A percentile compares a stretch with the other conserved stretches of the same genome.
These are phyloP conservation scores for Eucidaris tribuloides DNA, from an alignment of 35 echinoderm and acorn worm species.

Conservation along the genomic window DNA sequence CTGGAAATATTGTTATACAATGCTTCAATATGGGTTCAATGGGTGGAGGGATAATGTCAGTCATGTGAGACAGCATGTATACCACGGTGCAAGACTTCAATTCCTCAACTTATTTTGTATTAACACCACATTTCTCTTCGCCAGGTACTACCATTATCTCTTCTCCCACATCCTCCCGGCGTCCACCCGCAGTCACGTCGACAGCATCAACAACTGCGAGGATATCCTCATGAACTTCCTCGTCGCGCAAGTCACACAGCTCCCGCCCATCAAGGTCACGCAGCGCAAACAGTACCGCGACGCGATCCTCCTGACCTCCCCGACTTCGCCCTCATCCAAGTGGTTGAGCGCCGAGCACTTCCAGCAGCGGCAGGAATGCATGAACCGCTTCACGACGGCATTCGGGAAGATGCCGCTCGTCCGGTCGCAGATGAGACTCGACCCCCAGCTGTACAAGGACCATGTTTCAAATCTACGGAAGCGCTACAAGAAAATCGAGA, in stretches of 20 bases:
- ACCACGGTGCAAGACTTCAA: too few relatives aligned
- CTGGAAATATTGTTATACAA: too few relatives aligned
- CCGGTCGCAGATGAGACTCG: constrained; percentile 67
- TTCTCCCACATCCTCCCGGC: constrained; percentile 63
- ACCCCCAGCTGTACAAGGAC: constrained; percentile 90
- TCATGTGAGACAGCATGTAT: too few relatives aligned
- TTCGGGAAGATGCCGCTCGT: constrained; percentile 92
- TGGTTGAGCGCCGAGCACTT: constrained; percentile 54
- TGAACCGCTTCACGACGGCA: constrained; percentile 47
- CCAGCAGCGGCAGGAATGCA: constrained; percentile 44
- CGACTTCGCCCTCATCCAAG: neutral
- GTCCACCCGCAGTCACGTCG: constrained; percentile 52
- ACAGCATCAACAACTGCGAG: constrained; percentile 72
- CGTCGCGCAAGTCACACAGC: constrained; percentile 62
- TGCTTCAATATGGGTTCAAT: too few relatives aligned
- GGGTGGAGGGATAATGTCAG: too few relatives aligned
- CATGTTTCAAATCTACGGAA: constrained; percentile 84
- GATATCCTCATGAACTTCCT: constrained; percentile 94
- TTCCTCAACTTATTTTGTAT: too few relatives aligned
- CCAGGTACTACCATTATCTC: constrained; percentile 93
- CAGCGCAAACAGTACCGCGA: constrained; percentile 93
- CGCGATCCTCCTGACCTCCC: constrained; percentile 16
- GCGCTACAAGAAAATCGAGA: constrained; percentile 82
- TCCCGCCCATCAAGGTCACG: constrained; percentile 89
- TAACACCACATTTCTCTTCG: too few relatives aligned